Evolutionary conservation across 1,140 invertebrate species (phyloP).

Genomic region (Drosophila albomicans): DNA sequence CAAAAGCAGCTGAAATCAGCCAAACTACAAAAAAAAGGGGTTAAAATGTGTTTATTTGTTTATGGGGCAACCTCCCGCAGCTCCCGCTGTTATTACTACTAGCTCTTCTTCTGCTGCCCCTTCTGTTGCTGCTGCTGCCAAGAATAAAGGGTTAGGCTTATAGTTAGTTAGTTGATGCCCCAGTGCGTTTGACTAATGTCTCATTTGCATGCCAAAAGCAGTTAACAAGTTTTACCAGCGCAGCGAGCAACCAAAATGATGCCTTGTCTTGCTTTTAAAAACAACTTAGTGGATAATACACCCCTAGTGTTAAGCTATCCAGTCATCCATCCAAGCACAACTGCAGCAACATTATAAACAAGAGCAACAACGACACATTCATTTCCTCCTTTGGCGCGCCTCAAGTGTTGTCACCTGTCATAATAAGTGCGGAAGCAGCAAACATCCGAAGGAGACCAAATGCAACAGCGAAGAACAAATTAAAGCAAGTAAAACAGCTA

Average conservation of each 20-base stretch:
- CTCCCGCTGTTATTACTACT: background rate
- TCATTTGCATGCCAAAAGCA: constrained; percentile 84
- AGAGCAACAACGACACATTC: constrained; percentile 65
- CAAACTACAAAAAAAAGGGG: constrained; percentile 43
- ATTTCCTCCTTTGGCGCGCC: constrained; percentile 78
- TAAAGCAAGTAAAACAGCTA: background rate
- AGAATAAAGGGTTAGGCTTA: constrained; percentile 46
- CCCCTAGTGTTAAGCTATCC: constrained; percentile 78
- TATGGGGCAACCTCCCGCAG: constrained; percentile 59
- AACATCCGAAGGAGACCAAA: constrained; percentile 49
- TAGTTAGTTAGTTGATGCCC: constrained; percentile 56
- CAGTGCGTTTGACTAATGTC: constrained; percentile 82
- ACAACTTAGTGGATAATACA: constrained; percentile 83
- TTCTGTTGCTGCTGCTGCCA: background rate
- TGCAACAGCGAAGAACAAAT: constrained; percentile 35
- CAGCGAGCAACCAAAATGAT: constrained; percentile 66
- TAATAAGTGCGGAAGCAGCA: constrained; percentile 80
- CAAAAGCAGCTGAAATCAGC: constrained; percentile 49
- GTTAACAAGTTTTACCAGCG: constrained; percentile 74
- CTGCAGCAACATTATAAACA: constrained; percentile 21
- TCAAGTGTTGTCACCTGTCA: constrained; percentile 83
- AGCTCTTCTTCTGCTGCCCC: background rate
- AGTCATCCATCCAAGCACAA: constrained; percentile 34
- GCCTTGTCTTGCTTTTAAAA: constrained; percentile 82
- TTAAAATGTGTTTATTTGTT: constrained; percentile 83